A percentile compares a stretch with the other conserved stretches of the same genome.
Conservation (phyloP, 92 coral and sea anemone species). For the Paragorgia papillata region DNA sequence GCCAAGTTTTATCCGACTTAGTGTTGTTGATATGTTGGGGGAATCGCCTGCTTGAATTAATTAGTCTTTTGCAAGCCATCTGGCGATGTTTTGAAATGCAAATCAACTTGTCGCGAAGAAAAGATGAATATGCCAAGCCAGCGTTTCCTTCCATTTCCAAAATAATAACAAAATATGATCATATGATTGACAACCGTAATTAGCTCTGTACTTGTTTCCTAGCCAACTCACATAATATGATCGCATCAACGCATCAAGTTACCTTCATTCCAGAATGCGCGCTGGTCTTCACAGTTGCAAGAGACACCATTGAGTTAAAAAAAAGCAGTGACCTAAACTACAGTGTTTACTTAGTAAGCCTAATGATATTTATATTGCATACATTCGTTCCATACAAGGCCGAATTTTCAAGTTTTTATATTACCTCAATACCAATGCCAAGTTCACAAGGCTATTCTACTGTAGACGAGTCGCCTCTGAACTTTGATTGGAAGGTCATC, state of each 20-base stretch:
- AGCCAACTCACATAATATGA: no score
- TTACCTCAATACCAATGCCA: neutral
- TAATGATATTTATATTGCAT: neutral
- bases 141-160: constrained; percentile 3
- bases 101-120: neutral
- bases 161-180: neutral
- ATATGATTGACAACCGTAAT: neutral
- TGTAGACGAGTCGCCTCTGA: no score
- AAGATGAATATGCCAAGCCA: constrained; percentile 3
- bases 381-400: no score
- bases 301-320: no score
- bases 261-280: no score
- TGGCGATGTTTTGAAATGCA: constrained; percentile 14
- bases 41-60: neutral
- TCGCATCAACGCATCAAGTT: no score
- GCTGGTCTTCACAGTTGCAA: no score
- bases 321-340: no score
- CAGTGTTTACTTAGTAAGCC: no score
- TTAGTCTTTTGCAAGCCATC: neutral
- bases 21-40: neutral
- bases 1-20: neutral
- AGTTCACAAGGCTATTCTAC: neutral
- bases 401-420: neutral
- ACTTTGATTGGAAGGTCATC: neutral
- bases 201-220: no score